These are phyloP conservation scores for Ifrita kowaldi DNA, from an alignment of 2,113 vertebrate genomes.

Conservation along the genomic window DNA sequence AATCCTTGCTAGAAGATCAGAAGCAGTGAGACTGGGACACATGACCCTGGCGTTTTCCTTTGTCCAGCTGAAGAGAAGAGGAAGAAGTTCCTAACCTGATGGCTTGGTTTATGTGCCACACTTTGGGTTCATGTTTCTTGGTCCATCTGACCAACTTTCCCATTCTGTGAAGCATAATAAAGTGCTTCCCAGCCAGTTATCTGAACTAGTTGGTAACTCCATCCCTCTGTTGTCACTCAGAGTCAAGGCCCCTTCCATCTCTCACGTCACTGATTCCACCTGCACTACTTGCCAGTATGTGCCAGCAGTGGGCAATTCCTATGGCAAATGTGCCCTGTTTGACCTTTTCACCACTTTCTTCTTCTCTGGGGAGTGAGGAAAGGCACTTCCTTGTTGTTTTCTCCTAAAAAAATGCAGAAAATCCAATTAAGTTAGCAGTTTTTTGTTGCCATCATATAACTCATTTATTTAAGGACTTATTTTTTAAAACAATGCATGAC, in stretches of 20 bases:
- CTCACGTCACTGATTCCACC: rapidly evolving
- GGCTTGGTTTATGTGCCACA: rapidly evolving
- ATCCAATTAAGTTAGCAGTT: neutral
- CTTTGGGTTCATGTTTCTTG: neutral
- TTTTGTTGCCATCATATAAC: neutral
- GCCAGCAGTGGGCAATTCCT: neutral
- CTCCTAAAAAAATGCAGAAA: neutral
- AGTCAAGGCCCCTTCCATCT: neutral
- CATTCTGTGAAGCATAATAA: rapidly evolving
- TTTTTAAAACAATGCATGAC: neutral
- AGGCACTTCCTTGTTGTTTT: neutral
- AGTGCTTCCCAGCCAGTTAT: neutral
- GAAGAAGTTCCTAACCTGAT: neutral
- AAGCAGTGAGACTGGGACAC: neutral
- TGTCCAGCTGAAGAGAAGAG: neutral
- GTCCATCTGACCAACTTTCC: neutral
- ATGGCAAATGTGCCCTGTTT: neutral
- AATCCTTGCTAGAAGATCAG: neutral
- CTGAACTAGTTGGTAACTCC: neutral
- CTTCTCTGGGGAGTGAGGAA: neutral
- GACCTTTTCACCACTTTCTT: neutral
- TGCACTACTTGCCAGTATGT: neutral
- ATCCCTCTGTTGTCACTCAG: neutral
- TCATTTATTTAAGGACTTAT: neutral
- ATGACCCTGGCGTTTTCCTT: neutral